Percentiles rank a stretch among this genome's conserved stretches.
Evolutionary conservation across 2,113 vertebrate species (phyloP).

Genomic region (Seriola aureovittata): DNA sequence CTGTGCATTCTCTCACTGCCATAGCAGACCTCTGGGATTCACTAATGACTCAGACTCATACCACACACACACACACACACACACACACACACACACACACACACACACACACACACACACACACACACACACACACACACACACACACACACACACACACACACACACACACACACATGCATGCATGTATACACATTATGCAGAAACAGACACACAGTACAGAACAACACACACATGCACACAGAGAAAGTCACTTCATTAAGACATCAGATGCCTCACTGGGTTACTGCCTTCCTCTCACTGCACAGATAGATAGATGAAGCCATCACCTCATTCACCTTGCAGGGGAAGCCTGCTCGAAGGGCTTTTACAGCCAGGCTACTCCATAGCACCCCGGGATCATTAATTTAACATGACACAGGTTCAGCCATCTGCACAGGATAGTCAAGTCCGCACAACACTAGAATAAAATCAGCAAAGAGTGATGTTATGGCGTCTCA

Average conservation of each 20-base stretch:
- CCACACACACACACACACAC: neutral
- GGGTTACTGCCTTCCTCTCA: conserved; percentile 45
- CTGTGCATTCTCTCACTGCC: conserved; percentile 22
- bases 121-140: neutral
- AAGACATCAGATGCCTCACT: conserved; percentile 51
- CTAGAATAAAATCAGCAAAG: conserved; percentile 5
- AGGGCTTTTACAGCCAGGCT: conserved; percentile 49
- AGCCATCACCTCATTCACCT: conserved; percentile 56
- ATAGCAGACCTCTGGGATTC: conserved; percentile 45
- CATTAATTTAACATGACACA: conserved; percentile 62
- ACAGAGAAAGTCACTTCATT: conserved; percentile 66
- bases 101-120: conserved; percentile 3
- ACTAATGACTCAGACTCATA: conserved; percentile 45
- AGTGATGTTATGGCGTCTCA: neutral
- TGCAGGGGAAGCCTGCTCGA: conserved; percentile 52
- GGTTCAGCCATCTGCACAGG: conserved; percentile 41
- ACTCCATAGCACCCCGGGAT: conserved; percentile 22
- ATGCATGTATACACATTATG: neutral
- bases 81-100: neutral
- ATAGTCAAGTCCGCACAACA: neutral
- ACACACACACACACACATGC: neutral
- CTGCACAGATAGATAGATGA: conserved; percentile 45
- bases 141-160: neutral
- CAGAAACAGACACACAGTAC: neutral
- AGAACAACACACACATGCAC: conserved; percentile 9